Percentiles rank a stretch among this genome's conserved stretches.
Evolutionary conservation across 2,113 vertebrate species (phyloP).

Genomic region (Laticauda laticaudata): DNA sequence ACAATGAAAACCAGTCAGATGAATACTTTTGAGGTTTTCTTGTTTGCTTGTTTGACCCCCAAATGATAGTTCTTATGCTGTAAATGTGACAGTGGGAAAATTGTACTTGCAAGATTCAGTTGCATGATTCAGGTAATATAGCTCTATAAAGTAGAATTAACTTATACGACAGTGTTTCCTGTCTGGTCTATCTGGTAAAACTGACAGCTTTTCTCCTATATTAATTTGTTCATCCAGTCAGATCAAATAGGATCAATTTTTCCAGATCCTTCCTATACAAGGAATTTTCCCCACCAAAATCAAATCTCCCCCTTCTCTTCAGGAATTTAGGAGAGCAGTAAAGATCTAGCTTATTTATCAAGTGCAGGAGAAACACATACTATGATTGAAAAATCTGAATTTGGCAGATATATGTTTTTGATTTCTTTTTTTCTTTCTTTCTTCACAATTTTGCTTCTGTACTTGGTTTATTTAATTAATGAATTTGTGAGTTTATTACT

Average conservation of each 20-base stretch:
- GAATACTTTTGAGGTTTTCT: neutral
- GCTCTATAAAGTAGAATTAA: no score
- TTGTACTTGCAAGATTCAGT: no score
- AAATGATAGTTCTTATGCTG: no score
- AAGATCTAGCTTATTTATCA: neutral
- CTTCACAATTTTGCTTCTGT: neutral
- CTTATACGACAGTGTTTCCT: no score
- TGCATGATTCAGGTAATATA: no score
- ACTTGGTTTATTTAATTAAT: neutral
- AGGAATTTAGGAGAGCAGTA: neutral
- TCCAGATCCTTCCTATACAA: no score
- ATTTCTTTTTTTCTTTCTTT: neutral
- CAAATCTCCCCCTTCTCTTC: neutral
- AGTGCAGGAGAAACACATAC: neutral
- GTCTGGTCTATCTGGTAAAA: no score
- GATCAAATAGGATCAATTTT: no score
- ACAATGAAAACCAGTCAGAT: neutral
- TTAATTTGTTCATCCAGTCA: no score
- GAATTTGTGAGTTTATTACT: neutral
- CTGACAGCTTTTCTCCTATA: no score
- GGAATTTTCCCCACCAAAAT: neutral
- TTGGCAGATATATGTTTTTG: neutral
- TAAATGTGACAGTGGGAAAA: no score
- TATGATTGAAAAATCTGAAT: neutral
- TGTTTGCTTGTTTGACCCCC: no score